Evolutionary conservation across 2,113 vertebrate species (phyloP).

Genomic region (Malaclemys terrapin): DNA sequence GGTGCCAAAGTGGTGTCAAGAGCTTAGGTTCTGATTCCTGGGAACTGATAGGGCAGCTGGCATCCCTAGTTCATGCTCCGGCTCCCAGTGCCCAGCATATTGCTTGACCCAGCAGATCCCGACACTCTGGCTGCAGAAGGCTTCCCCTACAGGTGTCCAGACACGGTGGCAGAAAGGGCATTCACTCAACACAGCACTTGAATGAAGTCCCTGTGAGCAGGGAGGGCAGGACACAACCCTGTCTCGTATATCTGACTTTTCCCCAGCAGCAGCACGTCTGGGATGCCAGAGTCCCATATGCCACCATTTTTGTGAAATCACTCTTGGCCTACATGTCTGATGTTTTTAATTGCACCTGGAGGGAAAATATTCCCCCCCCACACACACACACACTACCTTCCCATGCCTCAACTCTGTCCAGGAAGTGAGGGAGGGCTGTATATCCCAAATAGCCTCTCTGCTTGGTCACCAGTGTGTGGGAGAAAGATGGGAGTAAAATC

Average conservation of each 20-base stretch:
- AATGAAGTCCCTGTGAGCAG: background rate
- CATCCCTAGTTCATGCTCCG: background rate
- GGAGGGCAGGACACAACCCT: background rate
- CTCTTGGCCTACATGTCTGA: background rate
- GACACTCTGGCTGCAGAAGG: background rate
- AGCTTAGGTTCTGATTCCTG: background rate
- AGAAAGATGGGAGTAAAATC: background rate
- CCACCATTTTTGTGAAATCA: background rate
- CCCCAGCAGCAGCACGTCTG: background rate
- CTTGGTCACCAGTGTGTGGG: background rate
- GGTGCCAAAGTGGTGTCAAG: background rate
- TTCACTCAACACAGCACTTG: fast-evolving
- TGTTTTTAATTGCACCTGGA: background rate
- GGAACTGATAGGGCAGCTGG: background rate
- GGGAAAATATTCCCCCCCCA: background rate
- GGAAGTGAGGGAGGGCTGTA: background rate
- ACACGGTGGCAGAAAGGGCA: background rate
- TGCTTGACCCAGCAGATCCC: background rate
- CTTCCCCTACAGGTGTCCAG: background rate
- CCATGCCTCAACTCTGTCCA: background rate
- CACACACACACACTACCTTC: background rate
- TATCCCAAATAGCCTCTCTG: fast-evolving
- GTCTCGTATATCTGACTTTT: background rate
- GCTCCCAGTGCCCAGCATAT: background rate
- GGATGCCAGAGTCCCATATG: background rate